Percentiles rank a stretch among this genome's conserved stretches.
phyloP scores from a whole-genome alignment of 1,140 invertebrate genomes.

The Cardiocondyla obscurior region DNA sequence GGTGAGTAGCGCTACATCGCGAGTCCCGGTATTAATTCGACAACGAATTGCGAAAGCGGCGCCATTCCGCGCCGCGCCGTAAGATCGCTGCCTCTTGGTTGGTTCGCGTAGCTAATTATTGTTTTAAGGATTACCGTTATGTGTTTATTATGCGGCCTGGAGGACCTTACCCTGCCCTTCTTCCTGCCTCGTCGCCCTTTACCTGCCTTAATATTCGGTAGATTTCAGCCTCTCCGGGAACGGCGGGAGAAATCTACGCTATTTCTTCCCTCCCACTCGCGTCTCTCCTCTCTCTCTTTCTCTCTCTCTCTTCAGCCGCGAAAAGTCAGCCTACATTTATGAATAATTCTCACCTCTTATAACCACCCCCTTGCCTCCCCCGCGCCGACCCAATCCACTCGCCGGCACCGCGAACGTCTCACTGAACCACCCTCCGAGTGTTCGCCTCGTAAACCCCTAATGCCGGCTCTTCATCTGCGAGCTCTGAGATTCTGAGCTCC shows the following conservation, averaged over 20 bases:
- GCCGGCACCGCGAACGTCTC: constrained; percentile 53
- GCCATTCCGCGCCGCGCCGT: constrained; percentile 60
- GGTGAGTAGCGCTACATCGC: constrained; percentile 53
- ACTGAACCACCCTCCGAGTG: constrained; percentile 58
- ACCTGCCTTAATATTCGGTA: constrained; percentile 78
- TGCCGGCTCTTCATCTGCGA: constrained; percentile 53
- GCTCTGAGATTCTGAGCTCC: constrained; percentile 35
- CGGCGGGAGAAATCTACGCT: constrained; percentile 39
- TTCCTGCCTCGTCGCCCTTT: not conserved
- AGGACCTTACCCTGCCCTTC: constrained; percentile 68
- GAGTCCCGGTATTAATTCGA: constrained; percentile 73
- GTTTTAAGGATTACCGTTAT: constrained; percentile 84
- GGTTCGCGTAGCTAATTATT: constrained; percentile 81
- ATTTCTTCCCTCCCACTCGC: constrained; percentile 3
- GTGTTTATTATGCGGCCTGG: constrained; percentile 81
- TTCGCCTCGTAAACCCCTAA: constrained; percentile 65
- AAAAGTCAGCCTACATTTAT: constrained; percentile 77
- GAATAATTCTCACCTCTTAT: constrained; percentile 80
- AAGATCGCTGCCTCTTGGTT: constrained; percentile 72
- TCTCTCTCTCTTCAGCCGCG: not conserved
- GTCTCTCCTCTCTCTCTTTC: not conserved
- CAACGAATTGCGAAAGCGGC: constrained; percentile 71
- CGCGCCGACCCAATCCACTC: constrained; percentile 45
- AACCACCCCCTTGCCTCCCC: constrained; percentile 11
- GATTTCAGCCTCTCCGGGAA: constrained; percentile 72